phyloP scores from a whole-genome alignment of 2,888 invertebrate species.

The Leptinotarsa peninsularis region DNA sequence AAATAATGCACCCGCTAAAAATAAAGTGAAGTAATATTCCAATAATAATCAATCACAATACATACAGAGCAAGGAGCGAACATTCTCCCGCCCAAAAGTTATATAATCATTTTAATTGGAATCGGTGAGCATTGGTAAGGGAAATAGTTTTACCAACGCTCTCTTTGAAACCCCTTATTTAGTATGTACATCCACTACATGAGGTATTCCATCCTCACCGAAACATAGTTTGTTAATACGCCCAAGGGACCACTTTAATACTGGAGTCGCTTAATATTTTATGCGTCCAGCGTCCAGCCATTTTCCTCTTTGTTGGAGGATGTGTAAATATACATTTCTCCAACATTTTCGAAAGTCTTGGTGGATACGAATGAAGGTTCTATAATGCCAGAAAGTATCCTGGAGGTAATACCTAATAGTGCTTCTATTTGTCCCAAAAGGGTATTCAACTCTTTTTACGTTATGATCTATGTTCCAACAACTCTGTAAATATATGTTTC shows the following conservation, averaged over 20 bases:
- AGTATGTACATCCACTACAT: not conserved
- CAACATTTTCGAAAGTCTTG: not conserved
- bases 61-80: not conserved
- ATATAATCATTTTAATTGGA: not conserved
- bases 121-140: not conserved
- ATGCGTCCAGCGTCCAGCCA: conserved; percentile 6
- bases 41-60: not conserved
- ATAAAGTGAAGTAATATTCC: not conserved
- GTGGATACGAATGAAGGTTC: not conserved
- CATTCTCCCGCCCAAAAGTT: conserved; percentile 5
- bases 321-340: conserved; percentile 12
- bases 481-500: conserved; percentile 5
- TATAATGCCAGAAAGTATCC: conserved; percentile 13
- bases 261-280: conserved; percentile 7
- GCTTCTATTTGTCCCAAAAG: no score
- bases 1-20: not conserved
- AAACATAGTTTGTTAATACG: not conserved
- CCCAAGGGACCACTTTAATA: conserved; percentile 11
- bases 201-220: conserved; percentile 15
- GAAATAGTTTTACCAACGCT: not conserved
- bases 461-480: not conserved
- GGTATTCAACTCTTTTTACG: no score
- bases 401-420: not conserved
- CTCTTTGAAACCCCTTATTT: not conserved
- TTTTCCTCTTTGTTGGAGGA: conserved; percentile 20